phyloP scores from a whole-genome alignment of 2,888 invertebrate genomes.

The Melieria omissa region DNA sequence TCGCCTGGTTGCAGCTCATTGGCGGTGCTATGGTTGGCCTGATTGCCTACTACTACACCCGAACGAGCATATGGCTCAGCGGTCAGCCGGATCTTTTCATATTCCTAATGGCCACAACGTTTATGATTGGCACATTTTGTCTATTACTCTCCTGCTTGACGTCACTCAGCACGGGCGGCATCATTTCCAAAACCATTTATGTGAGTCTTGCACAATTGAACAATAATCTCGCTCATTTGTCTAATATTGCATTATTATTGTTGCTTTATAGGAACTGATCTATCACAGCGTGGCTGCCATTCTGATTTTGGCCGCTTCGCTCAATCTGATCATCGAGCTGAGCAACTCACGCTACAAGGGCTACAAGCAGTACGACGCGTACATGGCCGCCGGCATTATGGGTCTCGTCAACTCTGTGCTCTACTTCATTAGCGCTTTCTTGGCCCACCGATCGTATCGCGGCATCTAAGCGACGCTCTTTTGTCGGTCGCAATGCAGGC shows the following conservation, averaged over 20 bases:
- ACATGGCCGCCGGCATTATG: conserved; percentile 78
- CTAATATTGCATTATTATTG: neutral
- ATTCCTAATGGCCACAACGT: conserved; percentile 79
- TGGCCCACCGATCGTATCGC: conserved; percentile 81
- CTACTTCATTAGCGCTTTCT: conserved; percentile 80
- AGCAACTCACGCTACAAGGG: conserved; percentile 69
- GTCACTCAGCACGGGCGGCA: conserved; percentile 83
- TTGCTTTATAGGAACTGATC: conserved; percentile 76
- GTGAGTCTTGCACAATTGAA: conserved; percentile 51
- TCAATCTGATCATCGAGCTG: conserved; percentile 76
- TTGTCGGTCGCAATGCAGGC: neutral
- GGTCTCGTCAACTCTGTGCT: conserved; percentile 78
- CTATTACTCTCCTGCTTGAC: conserved; percentile 79
- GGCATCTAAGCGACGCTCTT: conserved; percentile 70
- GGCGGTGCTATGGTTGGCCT: conserved; percentile 81
- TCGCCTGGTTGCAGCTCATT: conserved; percentile 72
- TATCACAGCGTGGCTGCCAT: conserved; percentile 82
- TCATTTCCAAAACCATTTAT: conserved; percentile 78
- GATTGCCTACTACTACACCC: conserved; percentile 71
- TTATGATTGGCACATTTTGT: conserved; percentile 83
- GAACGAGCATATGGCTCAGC: conserved; percentile 50
- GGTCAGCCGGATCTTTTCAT: conserved; percentile 74
- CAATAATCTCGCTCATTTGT: neutral
- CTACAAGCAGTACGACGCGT: conserved; percentile 71
- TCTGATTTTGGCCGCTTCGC: conserved; percentile 77